A percentile compares a stretch with the other conserved stretches of the same genome.
Conservation (phyloP, 2,797 vertebrate genomes). For the Cyprinodon diabolis region DNA sequence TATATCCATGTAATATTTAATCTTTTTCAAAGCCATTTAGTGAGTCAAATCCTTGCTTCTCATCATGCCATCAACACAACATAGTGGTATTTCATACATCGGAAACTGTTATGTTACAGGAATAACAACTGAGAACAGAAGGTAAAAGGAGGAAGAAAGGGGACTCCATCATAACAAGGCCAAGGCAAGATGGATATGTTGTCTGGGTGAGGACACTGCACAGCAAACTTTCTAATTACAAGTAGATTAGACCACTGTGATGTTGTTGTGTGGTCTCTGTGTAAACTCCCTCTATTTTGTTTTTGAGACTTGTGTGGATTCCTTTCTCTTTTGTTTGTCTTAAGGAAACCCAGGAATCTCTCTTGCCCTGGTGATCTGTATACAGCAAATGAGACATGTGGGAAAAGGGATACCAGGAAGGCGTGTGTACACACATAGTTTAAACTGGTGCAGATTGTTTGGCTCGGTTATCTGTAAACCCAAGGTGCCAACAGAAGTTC, state of each 20-base stretch:
- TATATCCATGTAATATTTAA: constrained; percentile 45
- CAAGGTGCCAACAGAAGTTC: constrained; percentile 35
- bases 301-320: constrained; percentile 75
- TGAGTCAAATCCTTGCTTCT: constrained; percentile 55
- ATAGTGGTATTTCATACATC: constrained; percentile 54
- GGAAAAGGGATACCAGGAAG: constrained; percentile 13
- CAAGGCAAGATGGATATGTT: constrained; percentile 69
- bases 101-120: constrained; percentile 69
- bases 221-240: constrained; percentile 77
- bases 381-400: constrained; percentile 50
- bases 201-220: constrained; percentile 69
- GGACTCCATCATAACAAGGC: constrained; percentile 65
- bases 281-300: constrained; percentile 78
- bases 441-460: constrained; percentile 26
- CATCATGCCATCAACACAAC: constrained; percentile 62
- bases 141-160: constrained; percentile 47
- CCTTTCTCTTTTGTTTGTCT: constrained; percentile 75
- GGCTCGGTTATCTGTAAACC: constrained; percentile 25
- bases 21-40: constrained; percentile 55
- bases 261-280: constrained; percentile 83
- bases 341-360: constrained; percentile 72
- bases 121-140: constrained; percentile 66
- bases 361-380: constrained; percentile 64
- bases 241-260: constrained; percentile 78
- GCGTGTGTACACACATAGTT: constrained; percentile 24